Evolutionary conservation across 2,113 vertebrate genomes (phyloP).

Genomic region (Electrona antarctica): DNA sequence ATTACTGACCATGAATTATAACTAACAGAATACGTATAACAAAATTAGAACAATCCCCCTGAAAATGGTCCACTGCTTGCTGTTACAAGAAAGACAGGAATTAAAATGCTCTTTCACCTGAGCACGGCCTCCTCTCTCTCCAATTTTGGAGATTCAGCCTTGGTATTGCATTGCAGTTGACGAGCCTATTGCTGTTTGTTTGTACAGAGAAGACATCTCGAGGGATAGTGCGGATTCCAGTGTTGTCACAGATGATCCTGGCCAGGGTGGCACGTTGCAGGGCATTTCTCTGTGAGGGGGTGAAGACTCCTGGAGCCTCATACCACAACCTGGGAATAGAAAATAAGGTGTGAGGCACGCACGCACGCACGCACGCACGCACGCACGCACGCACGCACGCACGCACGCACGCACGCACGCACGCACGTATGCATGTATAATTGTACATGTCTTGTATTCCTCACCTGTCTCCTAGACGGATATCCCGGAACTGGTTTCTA

Average conservation of each 20-base stretch:
- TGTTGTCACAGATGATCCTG: constrained; percentile 81
- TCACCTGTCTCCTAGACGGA: constrained; percentile 79
- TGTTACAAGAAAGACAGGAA: background rate
- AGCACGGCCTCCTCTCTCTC: constrained; percentile 46
- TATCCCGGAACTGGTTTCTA: constrained; percentile 70
- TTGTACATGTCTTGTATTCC: background rate
- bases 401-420: no score
- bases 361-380: no score
- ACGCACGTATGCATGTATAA: no score
- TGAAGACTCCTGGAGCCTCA: constrained; percentile 72
- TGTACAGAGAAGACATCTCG: constrained; percentile 38
- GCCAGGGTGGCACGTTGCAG: constrained; percentile 52
- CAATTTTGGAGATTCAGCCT: constrained; percentile 63
- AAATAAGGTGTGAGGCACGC: background rate
- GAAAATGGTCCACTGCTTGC: no score
- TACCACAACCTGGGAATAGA: constrained; percentile 73
- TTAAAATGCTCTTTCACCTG: constrained; percentile 23
- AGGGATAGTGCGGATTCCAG: constrained; percentile 62
- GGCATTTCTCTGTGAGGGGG: constrained; percentile 39
- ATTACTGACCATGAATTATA: background rate
- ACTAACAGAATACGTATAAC: background rate
- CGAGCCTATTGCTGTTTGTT: background rate
- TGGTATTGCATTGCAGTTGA: constrained; percentile 38
- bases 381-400: no score
- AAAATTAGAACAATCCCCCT: background rate